phyloP scores from a whole-genome alignment of 2,113 vertebrate genomes.

The Entelurus aequoreus region DNA sequence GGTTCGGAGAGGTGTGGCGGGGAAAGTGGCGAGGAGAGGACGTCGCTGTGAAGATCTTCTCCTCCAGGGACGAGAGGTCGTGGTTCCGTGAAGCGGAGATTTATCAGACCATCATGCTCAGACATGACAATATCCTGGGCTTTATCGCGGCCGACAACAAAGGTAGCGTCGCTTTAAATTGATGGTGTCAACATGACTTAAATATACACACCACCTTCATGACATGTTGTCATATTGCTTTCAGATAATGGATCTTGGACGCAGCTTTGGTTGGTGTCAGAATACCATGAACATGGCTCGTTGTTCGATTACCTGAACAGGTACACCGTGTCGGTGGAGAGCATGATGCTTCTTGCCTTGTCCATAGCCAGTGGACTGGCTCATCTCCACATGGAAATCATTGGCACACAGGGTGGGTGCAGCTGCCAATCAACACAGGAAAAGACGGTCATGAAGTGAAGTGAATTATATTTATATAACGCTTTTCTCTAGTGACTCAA shows the following conservation, averaged over 20 bases:
- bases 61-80: slow-evolving; percentile 90
- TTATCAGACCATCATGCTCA: slow-evolving; percentile 94
- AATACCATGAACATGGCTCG: slow-evolving; percentile 95
- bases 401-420: slow-evolving; percentile 87
- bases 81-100: slow-evolving; percentile 98
- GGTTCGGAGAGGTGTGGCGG: slow-evolving; percentile 93
- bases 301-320: slow-evolving; percentile 93
- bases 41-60: slow-evolving; percentile 98
- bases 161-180: slow-evolving; percentile 63
- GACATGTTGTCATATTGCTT: slow-evolving; percentile 2
- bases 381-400: slow-evolving; percentile 98
- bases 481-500: no score
- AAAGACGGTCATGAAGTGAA: not conserved
- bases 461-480: no score
- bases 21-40: slow-evolving; percentile 97
- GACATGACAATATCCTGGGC: slow-evolving; percentile 95
- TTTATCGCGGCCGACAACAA: slow-evolving; percentile 98
- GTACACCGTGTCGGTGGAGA: slow-evolving; percentile 80
- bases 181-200: not conserved
- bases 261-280: slow-evolving; percentile 97
- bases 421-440: not conserved
- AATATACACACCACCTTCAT: no score
- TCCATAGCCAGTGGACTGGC: slow-evolving; percentile 91
- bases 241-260: slow-evolving; percentile 96
- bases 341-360: slow-evolving; percentile 80